These are phyloP conservation scores for Allygus modestus DNA, from an alignment of 2,888 invertebrate genomes.

Conservation along the genomic window DNA sequence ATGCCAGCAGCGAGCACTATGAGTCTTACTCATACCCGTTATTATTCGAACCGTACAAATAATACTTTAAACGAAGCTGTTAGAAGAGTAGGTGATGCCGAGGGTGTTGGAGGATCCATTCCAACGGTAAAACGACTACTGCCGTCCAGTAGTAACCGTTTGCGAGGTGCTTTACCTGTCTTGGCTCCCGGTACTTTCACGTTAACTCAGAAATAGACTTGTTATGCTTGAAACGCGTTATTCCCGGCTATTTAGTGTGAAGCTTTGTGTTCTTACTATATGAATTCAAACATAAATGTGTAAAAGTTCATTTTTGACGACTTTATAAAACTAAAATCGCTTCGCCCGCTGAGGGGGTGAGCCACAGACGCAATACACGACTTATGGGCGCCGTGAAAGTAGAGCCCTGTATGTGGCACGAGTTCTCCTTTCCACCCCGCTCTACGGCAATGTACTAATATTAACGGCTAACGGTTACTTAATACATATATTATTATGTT, in stretches of 20 bases:
- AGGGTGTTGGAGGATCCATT: neutral
- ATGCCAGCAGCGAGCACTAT: no score
- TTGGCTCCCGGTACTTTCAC: neutral
- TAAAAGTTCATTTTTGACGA: no score
- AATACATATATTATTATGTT: no score
- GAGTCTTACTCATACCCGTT: no score
- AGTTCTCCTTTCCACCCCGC: neutral
- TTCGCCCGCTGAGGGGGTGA: no score
- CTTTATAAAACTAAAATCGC: no score
- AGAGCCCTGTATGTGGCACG: conserved; percentile 12
- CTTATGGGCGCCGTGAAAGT: conserved; percentile 15
- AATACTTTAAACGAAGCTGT: neutral
- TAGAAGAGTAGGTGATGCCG: neutral
- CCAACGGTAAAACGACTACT: neutral
- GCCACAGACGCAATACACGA: neutral
- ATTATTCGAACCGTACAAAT: no score
- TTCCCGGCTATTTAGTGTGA: no score
- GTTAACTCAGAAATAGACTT: neutral
- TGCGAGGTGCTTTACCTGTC: conserved; percentile 6
- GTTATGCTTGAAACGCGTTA: neutral
- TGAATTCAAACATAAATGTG: neutral
- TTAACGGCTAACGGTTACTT: no score
- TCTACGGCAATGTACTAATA: no score
- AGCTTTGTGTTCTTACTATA: no score
- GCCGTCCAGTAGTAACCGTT: conserved; percentile 20